Conservation (phyloP, 2,113 vertebrate species). For the Archocentrus centrarchus region DNA sequence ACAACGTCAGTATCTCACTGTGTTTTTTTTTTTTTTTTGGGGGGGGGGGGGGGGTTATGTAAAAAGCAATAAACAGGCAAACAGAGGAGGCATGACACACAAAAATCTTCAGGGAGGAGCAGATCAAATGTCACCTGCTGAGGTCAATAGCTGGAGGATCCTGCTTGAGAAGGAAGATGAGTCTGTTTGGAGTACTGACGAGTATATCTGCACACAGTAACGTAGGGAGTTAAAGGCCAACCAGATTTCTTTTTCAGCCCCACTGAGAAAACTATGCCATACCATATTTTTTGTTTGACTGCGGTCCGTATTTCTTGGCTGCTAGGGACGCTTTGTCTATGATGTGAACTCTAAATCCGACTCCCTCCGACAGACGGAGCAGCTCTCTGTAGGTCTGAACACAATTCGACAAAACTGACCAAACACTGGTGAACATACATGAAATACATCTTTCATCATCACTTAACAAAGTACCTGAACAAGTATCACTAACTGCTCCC, state of each 20-base stretch:
- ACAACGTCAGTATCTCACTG: background rate
- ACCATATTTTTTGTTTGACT: constrained; percentile 94
- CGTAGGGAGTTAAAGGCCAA: background rate
- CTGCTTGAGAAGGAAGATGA: constrained; percentile 92
- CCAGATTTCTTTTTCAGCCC: background rate
- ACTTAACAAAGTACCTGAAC: background rate
- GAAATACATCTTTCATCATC: background rate
- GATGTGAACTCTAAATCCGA: constrained; percentile 93
- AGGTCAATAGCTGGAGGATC: constrained; percentile 93
- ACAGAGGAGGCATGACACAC: background rate
- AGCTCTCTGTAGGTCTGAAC: constrained; percentile 93
- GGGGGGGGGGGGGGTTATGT: too few species aligned
- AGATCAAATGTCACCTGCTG: constrained; percentile 82
- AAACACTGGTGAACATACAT: background rate
- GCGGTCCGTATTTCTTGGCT: constrained; percentile 91
- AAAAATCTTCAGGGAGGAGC: background rate
- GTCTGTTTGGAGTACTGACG: constrained; percentile 95
- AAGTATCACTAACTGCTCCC: background rate
- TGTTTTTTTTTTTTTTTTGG: too few species aligned
- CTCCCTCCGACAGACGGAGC: constrained; percentile 89
- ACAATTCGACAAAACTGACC: background rate
- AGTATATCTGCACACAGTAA: constrained; percentile 85
- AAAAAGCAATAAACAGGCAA: background rate
- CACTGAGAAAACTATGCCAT: constrained; percentile 21
- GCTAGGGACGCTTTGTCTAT: constrained; percentile 92